These are phyloP conservation scores for Prostheceraeus crozeri DNA, from an alignment of 2,888 invertebrate genomes.

Conservation along the genomic window DNA sequence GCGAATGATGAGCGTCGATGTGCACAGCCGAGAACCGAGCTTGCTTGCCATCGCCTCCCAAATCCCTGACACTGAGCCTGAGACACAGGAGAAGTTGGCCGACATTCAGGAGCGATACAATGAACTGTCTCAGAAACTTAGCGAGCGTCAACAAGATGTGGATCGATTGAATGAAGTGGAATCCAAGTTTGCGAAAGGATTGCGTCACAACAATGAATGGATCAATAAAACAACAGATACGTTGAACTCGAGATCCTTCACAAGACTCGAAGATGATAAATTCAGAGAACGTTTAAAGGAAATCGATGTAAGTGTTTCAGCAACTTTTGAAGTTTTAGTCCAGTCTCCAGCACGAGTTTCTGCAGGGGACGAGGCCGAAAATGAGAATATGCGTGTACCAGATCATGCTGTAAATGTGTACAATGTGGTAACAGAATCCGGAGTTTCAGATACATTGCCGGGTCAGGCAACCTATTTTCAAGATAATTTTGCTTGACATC, in stretches of 20 bases:
- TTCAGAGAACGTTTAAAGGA: conserved; percentile 24
- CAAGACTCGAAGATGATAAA: conserved; percentile 27
- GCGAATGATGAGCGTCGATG: conserved; percentile 27
- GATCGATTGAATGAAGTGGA: conserved; percentile 7
- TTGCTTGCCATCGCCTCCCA: conserved; percentile 1
- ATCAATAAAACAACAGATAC: conserved; percentile 1
- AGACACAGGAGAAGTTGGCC: not conserved
- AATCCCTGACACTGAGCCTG: not conserved
- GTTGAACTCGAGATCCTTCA: conserved; percentile 29
- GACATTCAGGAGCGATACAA: conserved; percentile 19
- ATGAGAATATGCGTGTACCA: no score
- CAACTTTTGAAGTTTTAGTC: no score
- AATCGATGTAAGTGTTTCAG: conserved; percentile 27
- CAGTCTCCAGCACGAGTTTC: no score
- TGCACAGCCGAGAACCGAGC: conserved; percentile 27
- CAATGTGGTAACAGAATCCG: no score
- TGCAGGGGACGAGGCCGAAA: no score
- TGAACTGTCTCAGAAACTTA: not conserved
- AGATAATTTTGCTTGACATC: no score
- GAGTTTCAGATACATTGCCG: no score
- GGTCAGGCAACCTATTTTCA: no score
- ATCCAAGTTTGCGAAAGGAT: conserved; percentile 19
- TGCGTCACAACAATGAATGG: conserved; percentile 27
- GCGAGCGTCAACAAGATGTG: conserved; percentile 7
- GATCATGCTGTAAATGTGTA: no score